Base-by-base conservation (phyloP, 2,888 invertebrate species). In the Cerastis rubricosa region DNA sequence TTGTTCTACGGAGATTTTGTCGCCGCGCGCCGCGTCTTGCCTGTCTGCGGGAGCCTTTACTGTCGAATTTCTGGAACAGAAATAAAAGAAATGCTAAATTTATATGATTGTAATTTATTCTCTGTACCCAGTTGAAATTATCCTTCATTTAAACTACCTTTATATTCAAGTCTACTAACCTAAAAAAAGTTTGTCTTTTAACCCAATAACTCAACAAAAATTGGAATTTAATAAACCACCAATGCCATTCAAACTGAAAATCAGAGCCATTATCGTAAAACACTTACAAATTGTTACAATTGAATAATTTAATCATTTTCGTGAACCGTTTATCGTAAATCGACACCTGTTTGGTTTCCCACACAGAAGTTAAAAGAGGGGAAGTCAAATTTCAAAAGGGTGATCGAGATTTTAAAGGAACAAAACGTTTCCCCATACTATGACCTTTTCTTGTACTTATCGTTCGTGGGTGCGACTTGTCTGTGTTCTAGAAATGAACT, bases 341-440 rank as follows among this genome's bases (percentile, higher is more conserved):
- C 61, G 63, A 35, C 83, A 84, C 54, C 70, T 80, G 83, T 71
- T 66, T 25, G 25, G 65, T 67, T 81, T 72, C 76, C 57, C 83
- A 61, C 14, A 59, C 49, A 22, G 47, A 64, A 61, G n/a, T 74
- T 59, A 2, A 40, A 59, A 35, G 9, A 29, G 63, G 81, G 63
- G 17, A 9, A 11, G 8, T 40, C 40, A 40, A 40, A 40, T 8
- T 40, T 47, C 0, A 45, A 35, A n/a, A 64, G n/a, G 25, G 63
- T 47, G 66, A 19, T 14, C 12, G 14, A 29, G 29, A 47, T 67
- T 54, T 63, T 22, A 43, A 49, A 29, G 17, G 59, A 74, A 76
- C 17, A 67, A 40, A 61, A 43, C 49, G n/a, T 19, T 43, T 14
- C 19, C 17, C 1, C 5, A 40, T 14, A 54, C 9, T 2, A 6